phyloP scores from a whole-genome alignment of 2,797 vertebrate genomes.

The Phaenicophaeus curvirostris region DNA sequence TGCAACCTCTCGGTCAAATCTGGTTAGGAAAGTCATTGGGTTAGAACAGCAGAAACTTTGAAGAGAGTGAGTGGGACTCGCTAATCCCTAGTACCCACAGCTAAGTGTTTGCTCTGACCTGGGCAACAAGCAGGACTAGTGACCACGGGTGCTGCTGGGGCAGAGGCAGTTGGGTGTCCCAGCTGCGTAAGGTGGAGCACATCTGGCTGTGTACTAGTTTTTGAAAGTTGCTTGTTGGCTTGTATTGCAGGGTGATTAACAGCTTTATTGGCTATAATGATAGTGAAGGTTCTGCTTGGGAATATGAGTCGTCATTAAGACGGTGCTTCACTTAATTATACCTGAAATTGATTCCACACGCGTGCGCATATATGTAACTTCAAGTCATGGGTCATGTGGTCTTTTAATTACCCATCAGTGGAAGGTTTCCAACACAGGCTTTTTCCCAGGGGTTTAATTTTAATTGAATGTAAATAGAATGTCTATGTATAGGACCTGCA shows the following conservation, averaged over 20 bases:
- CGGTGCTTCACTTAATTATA: constrained; percentile 47
- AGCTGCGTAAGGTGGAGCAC: neutral
- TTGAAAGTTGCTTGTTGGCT: constrained; percentile 15
- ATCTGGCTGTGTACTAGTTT: neutral
- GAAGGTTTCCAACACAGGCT: neutral
- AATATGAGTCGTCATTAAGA: constrained; percentile 3
- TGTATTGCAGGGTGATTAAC: constrained; percentile 28
- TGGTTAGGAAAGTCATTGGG: neutral
- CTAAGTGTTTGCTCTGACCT: neutral
- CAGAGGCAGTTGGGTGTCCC: neutral
- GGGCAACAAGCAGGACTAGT: neutral
- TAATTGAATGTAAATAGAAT: constrained; percentile 11
- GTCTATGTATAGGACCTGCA: neutral
- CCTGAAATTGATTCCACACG: constrained; percentile 14
- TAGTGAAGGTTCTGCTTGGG: constrained; percentile 51
- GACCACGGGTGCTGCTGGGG: neutral
- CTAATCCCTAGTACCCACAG: neutral
- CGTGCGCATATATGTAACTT: neutral
- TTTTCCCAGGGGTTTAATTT: neutral
- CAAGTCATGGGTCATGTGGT: neutral
- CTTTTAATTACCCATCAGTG: constrained; percentile 36
- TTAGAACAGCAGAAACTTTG: neutral
- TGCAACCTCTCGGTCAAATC: no score
- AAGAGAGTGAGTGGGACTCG: neutral
- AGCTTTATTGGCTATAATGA: constrained; percentile 42